Evolutionary conservation across 2,797 vertebrate genomes (phyloP).

Genomic region (Urophycis tenuis): DNA sequence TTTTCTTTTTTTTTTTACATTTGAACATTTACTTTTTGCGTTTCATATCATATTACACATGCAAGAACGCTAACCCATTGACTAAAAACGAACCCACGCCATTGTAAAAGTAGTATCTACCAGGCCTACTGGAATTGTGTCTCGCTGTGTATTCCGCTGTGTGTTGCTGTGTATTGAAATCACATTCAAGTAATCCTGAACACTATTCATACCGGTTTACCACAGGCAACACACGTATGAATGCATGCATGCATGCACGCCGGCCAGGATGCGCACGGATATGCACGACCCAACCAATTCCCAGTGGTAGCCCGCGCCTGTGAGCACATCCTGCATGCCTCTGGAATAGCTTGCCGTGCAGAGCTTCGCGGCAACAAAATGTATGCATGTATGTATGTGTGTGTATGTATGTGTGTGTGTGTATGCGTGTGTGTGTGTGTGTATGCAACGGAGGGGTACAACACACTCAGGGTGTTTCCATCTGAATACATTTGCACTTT

Average conservation of each 20-base stretch:
- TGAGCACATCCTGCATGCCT: slow-evolving; percentile 1
- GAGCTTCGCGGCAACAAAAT: slow-evolving; percentile 1
- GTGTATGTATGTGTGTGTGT: no score
- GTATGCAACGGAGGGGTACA: slow-evolving; percentile 1
- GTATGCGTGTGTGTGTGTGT: no score
- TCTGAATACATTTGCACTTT: slow-evolving; percentile 23
- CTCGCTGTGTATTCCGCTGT: not conserved
- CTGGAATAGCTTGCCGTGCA: slow-evolving; percentile 7
- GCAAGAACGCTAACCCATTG: not conserved
- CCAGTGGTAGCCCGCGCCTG: not conserved
- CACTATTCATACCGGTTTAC: not conserved
- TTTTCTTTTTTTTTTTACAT: not conserved
- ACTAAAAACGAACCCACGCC: not conserved
- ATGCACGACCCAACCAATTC: not conserved
- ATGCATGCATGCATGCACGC: not conserved
- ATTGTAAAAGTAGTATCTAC: not conserved
- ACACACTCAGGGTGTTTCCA: slow-evolving; percentile 19
- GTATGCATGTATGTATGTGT: no score
- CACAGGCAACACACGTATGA: not conserved
- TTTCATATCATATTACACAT: not conserved
- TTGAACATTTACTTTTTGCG: not conserved
- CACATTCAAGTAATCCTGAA: not conserved
- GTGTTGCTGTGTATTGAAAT: not conserved
- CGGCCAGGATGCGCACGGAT: not conserved
- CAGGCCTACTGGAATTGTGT: not conserved